A percentile compares a stretch with the other conserved stretches of the same genome.
These are phyloP conservation scores for Chouioia cunea DNA, from an alignment of 2,888 invertebrate species.

Conservation along the genomic window DNA sequence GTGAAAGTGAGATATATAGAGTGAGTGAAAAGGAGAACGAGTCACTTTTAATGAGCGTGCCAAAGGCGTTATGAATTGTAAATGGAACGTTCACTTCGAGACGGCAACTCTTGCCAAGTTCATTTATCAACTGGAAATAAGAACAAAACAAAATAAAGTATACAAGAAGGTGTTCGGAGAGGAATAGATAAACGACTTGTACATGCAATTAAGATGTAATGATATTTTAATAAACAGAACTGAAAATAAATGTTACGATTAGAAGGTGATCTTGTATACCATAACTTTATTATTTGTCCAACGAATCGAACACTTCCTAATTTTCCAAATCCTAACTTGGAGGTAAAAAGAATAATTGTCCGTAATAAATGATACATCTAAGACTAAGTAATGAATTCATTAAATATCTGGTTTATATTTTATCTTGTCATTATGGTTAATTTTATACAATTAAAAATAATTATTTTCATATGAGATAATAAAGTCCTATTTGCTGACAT, in stretches of 20 bases:
- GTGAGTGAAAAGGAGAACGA: constrained; percentile 5
- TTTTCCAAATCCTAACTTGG: too few relatives aligned
- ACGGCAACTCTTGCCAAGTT: constrained; percentile 25
- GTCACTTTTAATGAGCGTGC: constrained; percentile 37
- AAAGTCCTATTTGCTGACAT: too few relatives aligned
- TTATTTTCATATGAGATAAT: too few relatives aligned
- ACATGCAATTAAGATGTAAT: constrained; percentile 48
- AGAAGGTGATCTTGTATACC: constrained; percentile 36
- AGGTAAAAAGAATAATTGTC: too few relatives aligned
- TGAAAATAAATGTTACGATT: constrained; percentile 48
- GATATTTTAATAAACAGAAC: constrained; percentile 49
- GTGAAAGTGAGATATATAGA: background rate
- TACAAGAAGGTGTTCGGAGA: constrained; percentile 26
- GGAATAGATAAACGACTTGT: constrained; percentile 35
- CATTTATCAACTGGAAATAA: constrained; percentile 14
- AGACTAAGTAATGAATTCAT: too few relatives aligned
- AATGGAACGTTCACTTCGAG: constrained; percentile 34
- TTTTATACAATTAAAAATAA: too few relatives aligned
- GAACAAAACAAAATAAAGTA: constrained; percentile 17
- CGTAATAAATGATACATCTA: too few relatives aligned
- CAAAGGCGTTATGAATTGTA: constrained; percentile 41
- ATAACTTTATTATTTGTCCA: background rate
- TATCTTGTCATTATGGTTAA: constrained; percentile 10
- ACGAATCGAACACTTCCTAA: too few relatives aligned
- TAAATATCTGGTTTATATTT: too few relatives aligned